phyloP scores from a whole-genome alignment of 1,140 invertebrate genomes.

The Microplitis mediator region DNA sequence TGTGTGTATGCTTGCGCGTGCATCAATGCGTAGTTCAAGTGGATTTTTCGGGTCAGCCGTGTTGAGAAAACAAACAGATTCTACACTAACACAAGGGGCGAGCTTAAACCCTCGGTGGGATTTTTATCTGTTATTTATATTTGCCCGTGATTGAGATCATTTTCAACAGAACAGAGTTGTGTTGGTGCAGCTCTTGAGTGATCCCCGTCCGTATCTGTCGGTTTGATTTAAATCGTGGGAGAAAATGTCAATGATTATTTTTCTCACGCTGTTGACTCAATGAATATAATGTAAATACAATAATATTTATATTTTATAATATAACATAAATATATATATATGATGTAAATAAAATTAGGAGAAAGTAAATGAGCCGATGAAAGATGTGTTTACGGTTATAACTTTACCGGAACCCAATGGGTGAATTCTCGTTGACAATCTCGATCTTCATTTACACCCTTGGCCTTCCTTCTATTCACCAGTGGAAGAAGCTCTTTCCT shows the following conservation, averaged over 20 bases:
- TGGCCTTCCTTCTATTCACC: not conserved
- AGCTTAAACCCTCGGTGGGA: not conserved
- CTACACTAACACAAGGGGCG: constrained; percentile 25
- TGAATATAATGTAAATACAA: no score
- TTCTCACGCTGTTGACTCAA: no score
- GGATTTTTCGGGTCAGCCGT: constrained; percentile 43
- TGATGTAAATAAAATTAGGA: not conserved
- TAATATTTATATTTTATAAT: no score
- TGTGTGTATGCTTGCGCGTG: constrained; percentile 53
- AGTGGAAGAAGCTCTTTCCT: no score
- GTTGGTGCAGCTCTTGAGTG: no score
- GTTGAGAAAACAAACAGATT: constrained; percentile 57
- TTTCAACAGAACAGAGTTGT: no score
- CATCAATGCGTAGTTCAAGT: constrained; percentile 48
- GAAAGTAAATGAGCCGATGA: not conserved
- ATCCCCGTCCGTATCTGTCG: no score
- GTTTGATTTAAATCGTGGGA: no score
- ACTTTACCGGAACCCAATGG: not conserved
- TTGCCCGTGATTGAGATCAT: no score
- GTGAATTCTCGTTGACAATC: not conserved
- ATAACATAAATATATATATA: no score
- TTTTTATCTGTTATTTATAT: no score
- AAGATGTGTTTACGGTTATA: not conserved
- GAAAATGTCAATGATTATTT: no score
- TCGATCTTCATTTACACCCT: constrained; percentile 2